Conservation (phyloP, 2,888 invertebrate species). For the Spicauda simplicius region DNA sequence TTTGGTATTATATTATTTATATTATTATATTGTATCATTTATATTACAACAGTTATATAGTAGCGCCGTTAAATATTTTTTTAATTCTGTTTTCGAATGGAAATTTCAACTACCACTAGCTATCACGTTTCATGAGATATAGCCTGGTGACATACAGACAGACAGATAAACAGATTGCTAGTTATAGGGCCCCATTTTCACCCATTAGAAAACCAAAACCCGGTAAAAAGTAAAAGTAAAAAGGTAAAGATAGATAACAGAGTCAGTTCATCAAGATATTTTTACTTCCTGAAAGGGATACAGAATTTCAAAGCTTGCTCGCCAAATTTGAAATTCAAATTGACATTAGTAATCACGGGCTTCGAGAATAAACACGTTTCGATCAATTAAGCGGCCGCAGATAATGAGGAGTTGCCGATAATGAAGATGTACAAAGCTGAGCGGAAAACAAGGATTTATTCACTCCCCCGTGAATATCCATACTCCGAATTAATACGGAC, state of each 20-base stretch:
- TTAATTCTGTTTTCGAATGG: too few relatives aligned
- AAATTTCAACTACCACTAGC: too few relatives aligned
- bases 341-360: constrained; percentile 9
- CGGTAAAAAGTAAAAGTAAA: too few relatives aligned
- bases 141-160: too few relatives aligned
- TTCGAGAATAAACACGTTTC: constrained; percentile 4
- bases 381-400: constrained; percentile 1
- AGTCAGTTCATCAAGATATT: not conserved
- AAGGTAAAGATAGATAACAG: not conserved
- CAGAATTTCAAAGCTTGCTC: not conserved
- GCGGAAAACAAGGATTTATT: constrained; percentile 2
- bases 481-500: not conserved
- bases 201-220: too few relatives aligned
- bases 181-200: too few relatives aligned
- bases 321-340: constrained; percentile 4
- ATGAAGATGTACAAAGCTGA: constrained; percentile 11
- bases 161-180: too few relatives aligned
- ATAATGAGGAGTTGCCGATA: not conserved
- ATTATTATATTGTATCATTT: too few relatives aligned
- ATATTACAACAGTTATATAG: too few relatives aligned
- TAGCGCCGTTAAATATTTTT: too few relatives aligned
- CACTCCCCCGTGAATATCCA: not conserved
- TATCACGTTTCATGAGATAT: too few relatives aligned
- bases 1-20: too few relatives aligned
- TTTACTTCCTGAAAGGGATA: not conserved